Base-by-base conservation (phyloP, 2,113 vertebrate species). In the Lethenteron camtschaticum region DNA sequence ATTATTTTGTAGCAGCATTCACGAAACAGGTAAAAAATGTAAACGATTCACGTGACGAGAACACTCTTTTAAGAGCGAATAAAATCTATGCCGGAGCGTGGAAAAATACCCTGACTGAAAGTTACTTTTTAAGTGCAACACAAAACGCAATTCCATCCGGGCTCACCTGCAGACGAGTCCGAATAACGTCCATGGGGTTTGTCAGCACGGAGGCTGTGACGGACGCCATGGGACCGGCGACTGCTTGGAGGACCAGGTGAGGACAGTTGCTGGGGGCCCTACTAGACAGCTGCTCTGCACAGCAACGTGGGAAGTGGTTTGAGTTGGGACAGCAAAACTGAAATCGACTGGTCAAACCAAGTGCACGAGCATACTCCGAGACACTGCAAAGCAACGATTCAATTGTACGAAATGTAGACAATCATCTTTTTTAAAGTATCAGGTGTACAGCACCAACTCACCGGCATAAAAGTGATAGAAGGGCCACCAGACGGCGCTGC, bases 401-500 rank as follows among this genome's bases (percentile, higher is more conserved):
- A 66, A 3, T 24, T 59, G 18, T 11, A 63, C 56, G 63, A 24
- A 1, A 14, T 56, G n/a, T 41, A 14, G 56, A 70, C 16, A n/a
- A 10, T 71, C 24, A 41, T 41, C 41, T 41, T 41, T 41, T 41
- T 41, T 6, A 41, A 41, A 41, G 41, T 41, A 41, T 41, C 41
- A 41, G 41, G 41, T 41, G 41, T 41, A 41, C 41, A 41, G 41
- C 41, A 41, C 41, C 41, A 41, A 71, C 70, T 12, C 68, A 63
- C 70, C 70, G 56, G 70, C 70, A n/a, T 41, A 71, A n/a, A 71
- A 71, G 41, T 63, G 70, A 55, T 71, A 71, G 57, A 60, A 71
- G 57, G 70, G 70, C 70, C 70, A 71, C 70, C 70, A 71, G n/a
- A 71, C 2, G 12, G 70, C 70, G 68, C 70, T 71, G 70, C 68